Evolutionary conservation across 2,113 vertebrate species (phyloP), one percentile per base, ranked within the genome.

Genomic region (Leucoraja erinaceus): DNA sequence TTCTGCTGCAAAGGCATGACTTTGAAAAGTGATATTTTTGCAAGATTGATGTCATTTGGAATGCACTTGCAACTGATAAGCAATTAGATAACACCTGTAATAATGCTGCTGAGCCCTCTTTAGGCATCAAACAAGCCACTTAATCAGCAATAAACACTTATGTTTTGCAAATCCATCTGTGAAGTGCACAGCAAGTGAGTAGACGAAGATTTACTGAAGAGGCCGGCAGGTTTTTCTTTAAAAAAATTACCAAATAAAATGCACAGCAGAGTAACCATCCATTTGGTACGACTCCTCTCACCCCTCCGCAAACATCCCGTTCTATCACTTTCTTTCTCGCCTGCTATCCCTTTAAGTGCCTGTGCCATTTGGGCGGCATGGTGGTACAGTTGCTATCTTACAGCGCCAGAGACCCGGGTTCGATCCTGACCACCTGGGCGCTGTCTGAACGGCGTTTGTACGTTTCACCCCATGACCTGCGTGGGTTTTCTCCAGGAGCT

Each of bases 81-180:
- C 83, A 88, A 88, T 66, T 66, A 88, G 59, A 88, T 16, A 28
- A 59, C 61, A 88, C 59, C 83, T 88, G 59, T 16, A 66, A 63
- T 31, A 66, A n/a, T 88, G 59, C 83, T 88, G 59, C 83, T 66
- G 12, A 88, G 59, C 14, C 61, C 83, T 18, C 83, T 63, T 86
- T 31, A 66, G 83, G 14, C 83, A 66, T 88, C 56, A 88, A 63
- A 31, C 56, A 88, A 86, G 83, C 83, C 59, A 88, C 11, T 18
- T 88, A 63, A 88, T 88, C 83, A 88, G 83, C 61, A 66, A 63
- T 88, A 88, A 88, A 31, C 83, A 86, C 59, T 86, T 61, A 88
- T 33, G 83, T 14, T 63, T 63, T 61, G 54, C 54, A 14, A 88
- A 63, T 86, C 83, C 28, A 18, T 33, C 83, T 66, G 83, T 88